Base-by-base conservation (phyloP, 2,113 vertebrate genomes). In the Podarcis cretensis region DNA sequence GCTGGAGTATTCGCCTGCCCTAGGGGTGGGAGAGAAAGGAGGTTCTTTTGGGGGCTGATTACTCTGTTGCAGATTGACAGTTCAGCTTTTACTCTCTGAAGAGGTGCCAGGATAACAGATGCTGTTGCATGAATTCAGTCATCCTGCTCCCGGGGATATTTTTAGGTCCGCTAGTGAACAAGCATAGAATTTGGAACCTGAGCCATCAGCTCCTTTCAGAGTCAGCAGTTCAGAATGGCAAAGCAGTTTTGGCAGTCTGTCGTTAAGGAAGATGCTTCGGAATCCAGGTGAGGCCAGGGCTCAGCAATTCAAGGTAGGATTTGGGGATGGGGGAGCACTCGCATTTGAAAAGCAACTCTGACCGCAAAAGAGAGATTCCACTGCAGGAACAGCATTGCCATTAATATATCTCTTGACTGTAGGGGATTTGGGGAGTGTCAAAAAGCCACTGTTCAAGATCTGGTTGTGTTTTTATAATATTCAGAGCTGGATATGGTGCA, bases 71-170 rank as follows among this genome's bases (percentile, higher is more conserved):
- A 65, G 83, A 4, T 21, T 48, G 1, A 30, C 30, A 83, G n/a
- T 43, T 20, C 57, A 77, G 1, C 83, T 91, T 63, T 76, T 59
- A 65, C 23, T 73, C 82, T 76, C 63, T 66, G 66, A 73, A 73
- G 73, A 76, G 35, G 59, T 84, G 87, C 84, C 71, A 1, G 40
- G 6, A 0, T 78, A 84, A 84, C 0, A 0, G 91, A 89, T 86
- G 43, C 87, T 74, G 40, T 48, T 90, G 84, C 83, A 48, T 87
- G 89, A 3, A 87, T 57, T 40, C 65, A 30, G n/a, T 43, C 90
- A 3, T 65, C 92, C 91, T 75, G 87, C 92, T 93, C 83, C 21
- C 0, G 1, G 89, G 35, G 89, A 43, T 95, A 93, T 94, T 96
- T 95, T 94, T 95, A 95, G 92, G 27, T 84, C 21, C 65, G 76